These are phyloP conservation scores for Karalla daura DNA, from an alignment of 2,797 vertebrate species.

Conservation along the genomic window DNA sequence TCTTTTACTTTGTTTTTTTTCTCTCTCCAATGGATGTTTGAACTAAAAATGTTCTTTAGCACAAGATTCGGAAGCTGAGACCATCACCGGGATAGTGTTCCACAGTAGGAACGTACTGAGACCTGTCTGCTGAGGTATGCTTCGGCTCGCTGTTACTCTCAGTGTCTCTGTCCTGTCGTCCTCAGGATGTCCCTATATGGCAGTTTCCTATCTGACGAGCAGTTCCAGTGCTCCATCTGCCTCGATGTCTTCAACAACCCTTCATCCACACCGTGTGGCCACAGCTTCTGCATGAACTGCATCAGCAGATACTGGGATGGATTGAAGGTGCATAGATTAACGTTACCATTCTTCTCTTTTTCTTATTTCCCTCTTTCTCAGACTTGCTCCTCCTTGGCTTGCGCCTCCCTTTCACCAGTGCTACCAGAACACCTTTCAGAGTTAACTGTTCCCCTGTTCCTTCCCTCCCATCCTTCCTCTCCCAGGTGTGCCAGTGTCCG, in stretches of 20 bases:
- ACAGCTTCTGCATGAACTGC: slow-evolving; percentile 87
- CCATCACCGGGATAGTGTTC: too few species aligned
- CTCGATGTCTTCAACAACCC: slow-evolving; percentile 79
- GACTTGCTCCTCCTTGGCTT: background rate
- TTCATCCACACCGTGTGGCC: slow-evolving; percentile 86
- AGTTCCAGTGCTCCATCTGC: slow-evolving; percentile 85
- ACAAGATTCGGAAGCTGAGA: background rate
- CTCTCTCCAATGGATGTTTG: too few species aligned
- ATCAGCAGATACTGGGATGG: slow-evolving; percentile 81
- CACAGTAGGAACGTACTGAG: too few species aligned
- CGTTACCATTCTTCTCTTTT: background rate
- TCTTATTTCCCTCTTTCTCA: background rate
- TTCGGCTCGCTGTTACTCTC: too few species aligned
- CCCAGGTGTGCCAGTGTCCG: slow-evolving; percentile 80
- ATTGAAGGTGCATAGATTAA: slow-evolving; percentile 41
- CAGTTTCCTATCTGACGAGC: slow-evolving; percentile 78
- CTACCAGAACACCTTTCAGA: background rate
- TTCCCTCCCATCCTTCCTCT: background rate
- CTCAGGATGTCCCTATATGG: slow-evolving; percentile 64
- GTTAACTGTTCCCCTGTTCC: too few species aligned
- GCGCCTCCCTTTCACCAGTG: background rate
- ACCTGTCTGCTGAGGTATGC: too few species aligned
- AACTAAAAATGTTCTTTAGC: too few species aligned
- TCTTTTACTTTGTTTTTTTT: too few species aligned
- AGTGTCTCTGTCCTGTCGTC: background rate